Conservation (phyloP, 2,797 vertebrate genomes). For the Astyanax mexicanus region DNA sequence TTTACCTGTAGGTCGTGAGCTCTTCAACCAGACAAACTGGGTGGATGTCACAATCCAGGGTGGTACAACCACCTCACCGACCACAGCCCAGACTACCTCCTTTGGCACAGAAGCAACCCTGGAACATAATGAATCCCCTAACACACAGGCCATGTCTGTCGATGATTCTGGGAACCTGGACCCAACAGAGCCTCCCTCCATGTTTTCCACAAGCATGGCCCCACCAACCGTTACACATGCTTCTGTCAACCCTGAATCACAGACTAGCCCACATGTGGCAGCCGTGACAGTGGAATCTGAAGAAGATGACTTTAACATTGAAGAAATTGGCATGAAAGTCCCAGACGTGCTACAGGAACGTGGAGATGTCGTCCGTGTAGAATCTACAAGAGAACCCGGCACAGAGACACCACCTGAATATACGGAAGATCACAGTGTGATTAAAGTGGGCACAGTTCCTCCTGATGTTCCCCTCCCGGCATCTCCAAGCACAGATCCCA, state of each 20-base stretch:
- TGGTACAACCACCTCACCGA: constrained; percentile 50
- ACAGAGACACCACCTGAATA: constrained; percentile 50
- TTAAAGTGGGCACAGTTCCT: constrained; percentile 70
- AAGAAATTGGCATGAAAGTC: constrained; percentile 57
- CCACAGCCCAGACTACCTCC: constrained; percentile 45
- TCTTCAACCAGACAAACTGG: constrained; percentile 72
- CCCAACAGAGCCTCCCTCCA: constrained; percentile 66
- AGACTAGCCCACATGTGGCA: constrained; percentile 58
- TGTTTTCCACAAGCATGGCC: constrained; percentile 84
- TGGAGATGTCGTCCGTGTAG: constrained; percentile 61
- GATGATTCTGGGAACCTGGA: constrained; percentile 43
- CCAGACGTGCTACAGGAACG: constrained; percentile 27
- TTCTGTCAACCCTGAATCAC: constrained; percentile 59
- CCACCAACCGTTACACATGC: constrained; percentile 62
- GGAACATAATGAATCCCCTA: constrained; percentile 33
- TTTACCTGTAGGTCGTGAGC: constrained; percentile 66
- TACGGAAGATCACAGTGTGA: constrained; percentile 66
- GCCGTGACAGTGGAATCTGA: constrained; percentile 61
- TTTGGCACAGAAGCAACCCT: background rate
- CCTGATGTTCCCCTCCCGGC: constrained; percentile 70
- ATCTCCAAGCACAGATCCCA: constrained; percentile 68
- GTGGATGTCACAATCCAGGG: constrained; percentile 71
- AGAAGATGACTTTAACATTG: constrained; percentile 57
- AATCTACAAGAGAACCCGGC: constrained; percentile 14
- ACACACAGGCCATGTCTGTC: background rate